Evolutionary conservation across 1,140 invertebrate species (phyloP), one percentile per base, ranked within the genome.

Genomic region (honey bee (Apis mellifera)): DNA sequence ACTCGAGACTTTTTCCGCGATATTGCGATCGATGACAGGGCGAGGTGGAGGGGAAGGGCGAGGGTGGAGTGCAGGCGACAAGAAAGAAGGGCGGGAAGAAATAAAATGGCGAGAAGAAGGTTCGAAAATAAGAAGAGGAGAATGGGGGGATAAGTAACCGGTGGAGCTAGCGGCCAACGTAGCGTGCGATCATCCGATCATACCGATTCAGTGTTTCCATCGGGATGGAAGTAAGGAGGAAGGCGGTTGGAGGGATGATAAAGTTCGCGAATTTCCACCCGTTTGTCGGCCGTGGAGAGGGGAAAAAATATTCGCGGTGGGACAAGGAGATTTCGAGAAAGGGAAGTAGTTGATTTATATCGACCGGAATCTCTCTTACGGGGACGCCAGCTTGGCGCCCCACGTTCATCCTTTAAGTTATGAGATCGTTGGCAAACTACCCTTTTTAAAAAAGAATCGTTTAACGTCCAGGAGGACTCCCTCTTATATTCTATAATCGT

Each of bases 201-300:
- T 83, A 79, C 82, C 66, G 82, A 83, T 83, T 83, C 82, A 68
- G 77, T 79, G 82, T 83, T 72, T 79, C 82, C 76, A 79, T 83
- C 69, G 52, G n/a, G 69, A 21, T 54, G 32, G 11, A 32, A 32
- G 21, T 19, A 17, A 69, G 77, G 48, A 83, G 52, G 70, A 48
- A 83, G 52, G 72, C 79, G 68, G 59, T 83, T 83, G 76, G 76
- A 72, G 79, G 54, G 62, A 76, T 66, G 79, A 82, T 76, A 82
- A 83, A 83, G 75, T 57, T 65, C 74, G 66, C 26, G 65, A 52
- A 71, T 64, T 65, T 32, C 50, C 48, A 11, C 48, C 75, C 66
- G n/a, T 68, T 62, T 78, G 74, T 71, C 42, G 19, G 23, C 66
- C 57, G 15, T 15, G 15, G 12, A 19, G 9, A 42, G 54, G 2